phyloP scores from a whole-genome alignment of 2,113 vertebrate species.

The Centropus unirufus region DNA sequence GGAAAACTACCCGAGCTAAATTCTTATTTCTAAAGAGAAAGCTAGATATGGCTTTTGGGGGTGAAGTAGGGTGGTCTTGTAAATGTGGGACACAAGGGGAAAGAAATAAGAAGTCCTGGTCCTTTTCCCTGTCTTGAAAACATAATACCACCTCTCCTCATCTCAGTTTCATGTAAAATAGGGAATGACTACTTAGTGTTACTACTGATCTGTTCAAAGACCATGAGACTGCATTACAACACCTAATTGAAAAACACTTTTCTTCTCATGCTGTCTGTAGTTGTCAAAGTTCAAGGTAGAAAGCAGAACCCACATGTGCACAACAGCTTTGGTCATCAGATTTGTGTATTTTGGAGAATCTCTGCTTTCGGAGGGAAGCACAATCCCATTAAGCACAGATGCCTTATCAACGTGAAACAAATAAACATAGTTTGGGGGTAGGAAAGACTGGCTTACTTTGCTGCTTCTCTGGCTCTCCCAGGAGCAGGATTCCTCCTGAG shows the following conservation, averaged over 20 bases:
- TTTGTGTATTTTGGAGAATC: neutral
- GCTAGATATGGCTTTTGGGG: fast-evolving
- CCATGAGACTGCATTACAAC: neutral
- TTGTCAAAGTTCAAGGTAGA: neutral
- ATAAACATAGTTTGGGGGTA: neutral
- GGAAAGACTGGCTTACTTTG: constrained; percentile 80
- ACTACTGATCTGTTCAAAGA: neutral
- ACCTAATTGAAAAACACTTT: neutral
- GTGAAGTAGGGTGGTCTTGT: neutral
- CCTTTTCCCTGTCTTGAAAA: neutral
- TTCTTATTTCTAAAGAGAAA: neutral
- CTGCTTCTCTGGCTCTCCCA: constrained; percentile 83
- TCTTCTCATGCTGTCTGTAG: neutral
- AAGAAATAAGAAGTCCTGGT: neutral
- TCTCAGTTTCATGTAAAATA: neutral
- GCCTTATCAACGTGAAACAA: neutral
- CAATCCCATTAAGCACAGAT: neutral
- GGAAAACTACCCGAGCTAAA: neutral
- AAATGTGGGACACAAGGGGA: neutral
- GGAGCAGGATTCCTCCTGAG: constrained; percentile 79
- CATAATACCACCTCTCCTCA: neutral
- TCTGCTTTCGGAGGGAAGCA: neutral
- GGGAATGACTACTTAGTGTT: neutral
- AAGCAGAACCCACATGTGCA: neutral
- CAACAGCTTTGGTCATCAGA: neutral